Conservation (phyloP, 2,113 vertebrate species). For the Delphinapterus leucas region DNA sequence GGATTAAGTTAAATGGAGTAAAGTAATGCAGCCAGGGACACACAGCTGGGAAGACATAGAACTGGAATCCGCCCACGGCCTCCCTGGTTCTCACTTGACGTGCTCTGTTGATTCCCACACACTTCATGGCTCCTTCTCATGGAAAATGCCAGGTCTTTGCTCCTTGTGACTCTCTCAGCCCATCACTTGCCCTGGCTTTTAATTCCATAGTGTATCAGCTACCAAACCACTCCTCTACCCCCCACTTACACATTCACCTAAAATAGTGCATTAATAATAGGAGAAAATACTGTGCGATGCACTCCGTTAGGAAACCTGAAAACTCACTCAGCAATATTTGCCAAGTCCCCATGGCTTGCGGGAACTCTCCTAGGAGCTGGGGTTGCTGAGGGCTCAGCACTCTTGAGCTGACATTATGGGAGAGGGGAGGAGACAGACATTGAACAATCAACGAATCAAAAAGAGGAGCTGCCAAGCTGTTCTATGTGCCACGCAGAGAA, state of each 20-base stretch:
- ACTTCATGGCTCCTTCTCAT: rapidly evolving
- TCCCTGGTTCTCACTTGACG: rapidly evolving
- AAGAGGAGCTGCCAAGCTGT: neutral
- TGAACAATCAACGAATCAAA: neutral
- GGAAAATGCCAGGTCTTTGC: neutral
- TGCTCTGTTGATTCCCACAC: rapidly evolving
- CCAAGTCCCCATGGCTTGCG: neutral
- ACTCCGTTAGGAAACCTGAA: too few relatives aligned
- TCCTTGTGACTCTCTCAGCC: neutral
- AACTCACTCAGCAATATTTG: too few relatives aligned
- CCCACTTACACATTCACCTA: neutral
- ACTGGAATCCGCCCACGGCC: rapidly evolving
- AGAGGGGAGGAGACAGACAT: neutral
- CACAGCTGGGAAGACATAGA: neutral
- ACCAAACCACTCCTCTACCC: neutral
- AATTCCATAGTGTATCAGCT: neutral
- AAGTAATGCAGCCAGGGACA: neutral
- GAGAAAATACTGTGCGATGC: neutral
- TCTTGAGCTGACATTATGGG: rapidly evolving
- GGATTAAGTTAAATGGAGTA: neutral
- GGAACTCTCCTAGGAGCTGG: neutral
- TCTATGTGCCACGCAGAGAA: rapidly evolving
- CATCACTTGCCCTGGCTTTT: neutral
- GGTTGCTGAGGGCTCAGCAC: rapidly evolving
- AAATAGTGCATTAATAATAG: neutral